Evolutionary conservation across 2,797 vertebrate species (phyloP), one percentile per base, ranked within the genome.

Genomic region (Synaphobranchus kaupii): DNA sequence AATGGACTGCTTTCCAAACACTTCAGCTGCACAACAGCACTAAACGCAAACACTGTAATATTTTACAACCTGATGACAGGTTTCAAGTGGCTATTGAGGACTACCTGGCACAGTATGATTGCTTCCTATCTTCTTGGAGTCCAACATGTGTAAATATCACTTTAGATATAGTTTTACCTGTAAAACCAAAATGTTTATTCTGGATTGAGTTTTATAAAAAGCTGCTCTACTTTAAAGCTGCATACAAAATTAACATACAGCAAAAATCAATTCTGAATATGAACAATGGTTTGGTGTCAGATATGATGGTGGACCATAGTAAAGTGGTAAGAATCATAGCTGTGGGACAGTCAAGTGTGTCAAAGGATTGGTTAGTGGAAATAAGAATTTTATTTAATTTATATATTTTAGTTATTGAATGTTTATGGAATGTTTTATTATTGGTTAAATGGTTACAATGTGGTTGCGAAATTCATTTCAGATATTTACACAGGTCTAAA

Each of bases 21-120:
- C 39, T 25, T 63, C 7, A 85, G n/a, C 73, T 81, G 25, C 31
- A 68, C 25, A 63, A 22, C 7, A 47, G 31, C 28, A 20, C 54
- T 39, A 17, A 47, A 39, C 56, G 22, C 52, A n/a, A 22, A 66
- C 47, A 4, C 13, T n/a, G 31, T 22, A 85, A 82, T 87, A 47
- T 87, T 86, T 86, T 84, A 85, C 44, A 84, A 84, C 54, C 83
- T 39, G 60, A 34, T 81, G 34, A 7, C 50, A 81, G 80, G 48
- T 78, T 56, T 78, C 68, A 71, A 86, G 85, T 44, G 54, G 63
- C 66, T 20, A 85, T 73, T 44, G 48, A 71, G 39, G 39, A 47
- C 17, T 80, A 34, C 47, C 68, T 76, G 66, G 0, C 84, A 85
- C 12, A 48, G 7, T 50, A 12, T 47, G 39, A 48, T 85, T 54